Percentiles rank a stretch among this genome's conserved stretches.
phyloP scores from a whole-genome alignment of 2,888 invertebrate species.

The Tillus elongatus region DNA sequence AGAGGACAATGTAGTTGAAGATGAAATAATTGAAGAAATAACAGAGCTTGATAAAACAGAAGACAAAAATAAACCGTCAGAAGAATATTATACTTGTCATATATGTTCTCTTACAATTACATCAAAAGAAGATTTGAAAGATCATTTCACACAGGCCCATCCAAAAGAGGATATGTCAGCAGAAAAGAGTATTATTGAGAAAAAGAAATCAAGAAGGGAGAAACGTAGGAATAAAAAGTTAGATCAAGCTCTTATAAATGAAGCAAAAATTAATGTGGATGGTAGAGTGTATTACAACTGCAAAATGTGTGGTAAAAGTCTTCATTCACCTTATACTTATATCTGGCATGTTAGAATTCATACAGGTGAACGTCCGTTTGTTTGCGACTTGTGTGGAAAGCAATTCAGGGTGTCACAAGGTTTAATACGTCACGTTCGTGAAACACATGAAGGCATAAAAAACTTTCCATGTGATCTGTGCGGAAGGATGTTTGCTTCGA shows the following conservation, averaged over 20 bases:
- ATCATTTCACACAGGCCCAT: neutral
- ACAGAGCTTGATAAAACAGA: slow-evolving; percentile 11
- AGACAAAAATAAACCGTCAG: slow-evolving; percentile 5
- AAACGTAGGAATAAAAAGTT: slow-evolving; percentile 32
- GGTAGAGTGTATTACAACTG: slow-evolving; percentile 51
- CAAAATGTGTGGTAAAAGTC: slow-evolving; percentile 48
- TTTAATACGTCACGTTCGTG: slow-evolving; percentile 51
- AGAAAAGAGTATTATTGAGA: too few relatives aligned
- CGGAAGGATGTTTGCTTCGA: slow-evolving; percentile 50
- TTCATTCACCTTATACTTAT: slow-evolving; percentile 54
- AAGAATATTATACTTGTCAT: slow-evolving; percentile 9
- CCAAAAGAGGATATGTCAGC: neutral
- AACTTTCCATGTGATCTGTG: slow-evolving; percentile 52
- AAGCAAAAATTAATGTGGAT: slow-evolving; percentile 40
- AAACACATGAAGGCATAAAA: slow-evolving; percentile 54
- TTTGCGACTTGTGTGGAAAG: slow-evolving; percentile 58
- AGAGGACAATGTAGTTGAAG: slow-evolving; percentile 4
- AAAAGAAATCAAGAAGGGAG: slow-evolving; percentile 19
- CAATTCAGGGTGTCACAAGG: slow-evolving; percentile 58
- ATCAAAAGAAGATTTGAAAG: neutral
- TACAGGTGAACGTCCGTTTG: slow-evolving; percentile 56
- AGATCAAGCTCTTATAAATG: slow-evolving; percentile 40
- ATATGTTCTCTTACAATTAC: too few relatives aligned
- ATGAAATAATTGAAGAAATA: too few relatives aligned
- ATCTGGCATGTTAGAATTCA: slow-evolving; percentile 55